These are phyloP conservation scores for Nephrotoma flavescens DNA, from an alignment of 2,888 invertebrate species.

Conservation along the genomic window DNA sequence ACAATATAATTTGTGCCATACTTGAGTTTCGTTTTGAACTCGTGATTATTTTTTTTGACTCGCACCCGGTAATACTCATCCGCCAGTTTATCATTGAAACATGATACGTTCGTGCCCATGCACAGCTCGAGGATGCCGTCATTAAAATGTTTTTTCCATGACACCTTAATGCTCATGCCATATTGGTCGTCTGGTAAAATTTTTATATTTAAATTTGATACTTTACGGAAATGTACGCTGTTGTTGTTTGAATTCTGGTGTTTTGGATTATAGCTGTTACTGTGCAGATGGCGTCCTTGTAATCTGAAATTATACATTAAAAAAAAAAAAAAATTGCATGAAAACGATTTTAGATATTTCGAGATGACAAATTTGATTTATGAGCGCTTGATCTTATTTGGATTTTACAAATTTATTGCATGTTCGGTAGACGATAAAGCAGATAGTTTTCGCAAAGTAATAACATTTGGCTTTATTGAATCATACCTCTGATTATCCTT, in stretches of 20 bases:
- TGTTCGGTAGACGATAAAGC: no score
- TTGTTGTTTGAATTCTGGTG: not conserved
- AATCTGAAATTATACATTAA: not conserved
- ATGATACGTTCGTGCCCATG: not conserved
- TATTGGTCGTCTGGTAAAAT: not conserved
- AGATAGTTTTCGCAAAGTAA: not conserved
- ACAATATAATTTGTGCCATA: conserved; percentile 28
- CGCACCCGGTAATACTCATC: not conserved
- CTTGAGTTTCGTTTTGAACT: conserved; percentile 25
- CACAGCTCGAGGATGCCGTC: not conserved
- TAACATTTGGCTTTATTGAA: not conserved
- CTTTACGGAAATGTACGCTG: not conserved
- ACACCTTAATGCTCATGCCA: not conserved
- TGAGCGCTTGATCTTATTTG: not conserved
- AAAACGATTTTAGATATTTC: not conserved
- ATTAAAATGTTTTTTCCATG: not conserved
- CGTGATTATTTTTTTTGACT: conserved; percentile 14
- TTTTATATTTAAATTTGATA: not conserved
- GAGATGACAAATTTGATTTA: not conserved
- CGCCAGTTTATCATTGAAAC: not conserved
- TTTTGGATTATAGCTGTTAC: not conserved
- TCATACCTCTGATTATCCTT: not conserved
- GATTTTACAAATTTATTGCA: no score
- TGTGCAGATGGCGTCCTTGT: not conserved
- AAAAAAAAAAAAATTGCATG: not conserved